Evolutionary conservation across 2,797 vertebrate genomes (phyloP), one percentile per base, ranked within the genome.

Genomic region (Hippoglossus hippoglossus): DNA sequence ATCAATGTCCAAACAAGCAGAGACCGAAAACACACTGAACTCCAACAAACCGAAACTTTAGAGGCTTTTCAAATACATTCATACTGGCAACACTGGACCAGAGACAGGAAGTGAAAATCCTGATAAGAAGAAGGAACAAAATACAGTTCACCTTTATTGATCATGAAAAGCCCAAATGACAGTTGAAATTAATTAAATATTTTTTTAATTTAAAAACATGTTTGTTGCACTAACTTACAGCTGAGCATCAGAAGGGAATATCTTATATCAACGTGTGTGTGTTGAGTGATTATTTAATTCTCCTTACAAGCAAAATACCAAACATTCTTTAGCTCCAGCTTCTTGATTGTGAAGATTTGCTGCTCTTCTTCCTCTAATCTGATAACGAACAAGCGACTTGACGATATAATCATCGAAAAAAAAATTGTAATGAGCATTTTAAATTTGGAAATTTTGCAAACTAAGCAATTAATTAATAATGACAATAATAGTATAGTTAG

Each of bases 1-100:
- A 47, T 65, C 44, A 46, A 46, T 13, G 36, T 39, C 49, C 22
- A 83, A 77, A 68, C 51, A 46, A 34, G 22, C 52, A 67, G 26
- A 6, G 26, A 8, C 44, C 2, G 18, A 16, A 79, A 73, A 79
- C 68, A 85, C 59, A 18, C n/a, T 8, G 44, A 1, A 12, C 12
- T 15, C n/a, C 58, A 69, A 74, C 58, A 53, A 71, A 67, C 39
- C 56, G 34, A 67, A 67, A 55, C 58, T 18, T 41, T 34, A 63
- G 75, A 25, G 59, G 59, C 26, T 53, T 69, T 65, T 69, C n/a
- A 70, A 52, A 66, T 63, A 49, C 63, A 63, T 71, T 36, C 18
- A 69, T 51, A 22, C 36, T 63, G 71, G 53, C 44, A 62, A 64
- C 52, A 73, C 71, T 16, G 54, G 60, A 62, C 13, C 63, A 65